A percentile compares a stretch with the other conserved stretches of the same genome.
These are phyloP conservation scores for Balaeniceps rex DNA, from an alignment of 2,113 vertebrate genomes.

Conservation along the genomic window DNA sequence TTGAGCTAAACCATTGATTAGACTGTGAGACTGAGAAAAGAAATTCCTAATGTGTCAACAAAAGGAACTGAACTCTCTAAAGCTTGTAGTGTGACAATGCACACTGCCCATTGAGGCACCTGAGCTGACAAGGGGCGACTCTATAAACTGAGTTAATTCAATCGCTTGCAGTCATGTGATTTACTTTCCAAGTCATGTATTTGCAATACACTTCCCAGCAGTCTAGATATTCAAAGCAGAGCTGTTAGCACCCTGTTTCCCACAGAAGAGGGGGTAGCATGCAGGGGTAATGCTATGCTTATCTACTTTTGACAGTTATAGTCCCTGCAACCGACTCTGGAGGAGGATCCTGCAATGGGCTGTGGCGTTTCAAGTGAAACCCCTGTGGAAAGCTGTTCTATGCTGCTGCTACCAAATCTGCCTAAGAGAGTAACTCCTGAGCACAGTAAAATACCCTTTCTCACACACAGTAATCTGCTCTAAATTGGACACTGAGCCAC, in stretches of 20 bases:
- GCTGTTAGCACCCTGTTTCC: neutral
- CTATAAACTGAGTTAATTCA: neutral
- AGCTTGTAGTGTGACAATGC: neutral
- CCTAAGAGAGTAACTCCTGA: neutral
- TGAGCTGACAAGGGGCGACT: neutral
- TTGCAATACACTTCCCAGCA: neutral
- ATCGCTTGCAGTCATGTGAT: neutral
- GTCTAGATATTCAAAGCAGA: neutral
- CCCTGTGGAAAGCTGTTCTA: neutral
- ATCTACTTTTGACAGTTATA: neutral
- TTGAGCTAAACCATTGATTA: neutral
- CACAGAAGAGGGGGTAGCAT: neutral
- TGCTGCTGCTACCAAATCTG: neutral
- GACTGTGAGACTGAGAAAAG: neutral
- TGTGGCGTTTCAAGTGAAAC: neutral
- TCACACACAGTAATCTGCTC: neutral
- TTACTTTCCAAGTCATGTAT: neutral
- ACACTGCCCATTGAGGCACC: neutral
- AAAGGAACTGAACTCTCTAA: neutral
- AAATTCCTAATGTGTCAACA: neutral
- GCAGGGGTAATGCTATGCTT: neutral
- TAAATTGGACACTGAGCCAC: neutral
- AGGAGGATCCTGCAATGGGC: neutral
- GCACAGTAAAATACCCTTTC: neutral
- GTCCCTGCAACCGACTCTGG: fast-evolving